Percentiles rank a stretch among this genome's conserved stretches.
Conservation (phyloP, 2,113 vertebrate species). For the Nesogale talazaci region DNA sequence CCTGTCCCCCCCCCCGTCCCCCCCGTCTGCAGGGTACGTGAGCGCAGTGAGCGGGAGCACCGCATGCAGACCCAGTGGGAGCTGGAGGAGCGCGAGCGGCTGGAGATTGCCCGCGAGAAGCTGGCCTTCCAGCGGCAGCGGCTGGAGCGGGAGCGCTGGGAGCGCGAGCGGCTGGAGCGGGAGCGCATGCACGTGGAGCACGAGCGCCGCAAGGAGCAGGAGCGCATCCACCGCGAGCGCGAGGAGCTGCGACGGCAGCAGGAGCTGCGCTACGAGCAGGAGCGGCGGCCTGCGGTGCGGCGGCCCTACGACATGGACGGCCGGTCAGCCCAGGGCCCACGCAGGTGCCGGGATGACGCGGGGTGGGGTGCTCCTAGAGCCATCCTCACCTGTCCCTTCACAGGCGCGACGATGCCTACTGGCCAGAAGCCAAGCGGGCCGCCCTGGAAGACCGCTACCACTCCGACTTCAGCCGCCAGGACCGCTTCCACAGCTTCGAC, state of each 20-base stretch:
- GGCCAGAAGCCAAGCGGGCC: constrained; percentile 94
- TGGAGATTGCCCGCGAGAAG: constrained; percentile 92
- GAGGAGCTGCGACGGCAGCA: constrained; percentile 97
- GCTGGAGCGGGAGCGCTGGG: constrained; percentile 94
- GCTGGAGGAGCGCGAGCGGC: constrained; percentile 91
- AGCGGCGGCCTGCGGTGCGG: constrained; percentile 88
- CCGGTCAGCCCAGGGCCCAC: constrained; percentile 84
- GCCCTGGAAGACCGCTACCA: constrained; percentile 94
- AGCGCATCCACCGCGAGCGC: constrained; percentile 94
- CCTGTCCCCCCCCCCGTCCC: neutral
- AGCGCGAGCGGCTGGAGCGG: constrained; percentile 94
- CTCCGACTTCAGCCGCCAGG: constrained; percentile 93
- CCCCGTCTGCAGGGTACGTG: constrained; percentile 76
- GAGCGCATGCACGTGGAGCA: constrained; percentile 96
- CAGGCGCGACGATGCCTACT: constrained; percentile 94
- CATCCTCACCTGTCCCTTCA: neutral
- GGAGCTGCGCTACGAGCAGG: constrained; percentile 95
- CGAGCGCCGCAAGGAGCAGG: constrained; percentile 94
- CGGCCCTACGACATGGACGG: constrained; percentile 94
- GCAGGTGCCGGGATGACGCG: too few species aligned
- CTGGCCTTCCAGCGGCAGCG: constrained; percentile 94
- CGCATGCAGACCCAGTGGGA: constrained; percentile 94
- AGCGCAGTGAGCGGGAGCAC: constrained; percentile 92
- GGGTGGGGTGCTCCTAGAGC: too few species aligned
- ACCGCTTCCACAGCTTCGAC: constrained; percentile 96